Evolutionary conservation across 2,888 invertebrate species (phyloP).

Genomic region (Physocephala rufipes): DNA sequence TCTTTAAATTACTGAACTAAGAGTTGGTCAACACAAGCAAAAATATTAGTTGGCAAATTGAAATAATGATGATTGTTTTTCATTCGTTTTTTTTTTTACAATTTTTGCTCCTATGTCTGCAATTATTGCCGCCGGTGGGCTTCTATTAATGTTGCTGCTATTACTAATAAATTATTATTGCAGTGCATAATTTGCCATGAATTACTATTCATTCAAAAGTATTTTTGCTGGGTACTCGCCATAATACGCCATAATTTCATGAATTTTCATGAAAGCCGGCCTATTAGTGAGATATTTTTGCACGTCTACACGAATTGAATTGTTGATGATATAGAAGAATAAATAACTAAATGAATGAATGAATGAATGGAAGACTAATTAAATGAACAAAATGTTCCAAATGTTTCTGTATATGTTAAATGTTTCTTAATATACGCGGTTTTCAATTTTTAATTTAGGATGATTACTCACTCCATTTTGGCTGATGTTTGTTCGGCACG

Average conservation of each 20-base stretch:
- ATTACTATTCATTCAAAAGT: conserved; percentile 17
- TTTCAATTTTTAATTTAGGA: too few relatives aligned
- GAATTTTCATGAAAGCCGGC: too few relatives aligned
- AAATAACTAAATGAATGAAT: background rate
- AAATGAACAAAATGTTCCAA: background rate
- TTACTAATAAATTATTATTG: background rate
- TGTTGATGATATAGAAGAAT: background rate
- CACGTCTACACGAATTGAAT: background rate
- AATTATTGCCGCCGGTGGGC: background rate
- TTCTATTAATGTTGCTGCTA: background rate
- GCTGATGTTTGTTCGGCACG: too few relatives aligned
- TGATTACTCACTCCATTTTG: too few relatives aligned
- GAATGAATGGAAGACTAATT: background rate
- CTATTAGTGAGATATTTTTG: background rate
- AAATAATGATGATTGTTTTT: background rate
- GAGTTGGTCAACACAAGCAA: too few relatives aligned
- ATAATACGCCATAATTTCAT: too few relatives aligned
- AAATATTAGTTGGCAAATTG: too few relatives aligned
- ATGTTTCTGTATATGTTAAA: too few relatives aligned
- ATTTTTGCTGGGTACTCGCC: background rate
- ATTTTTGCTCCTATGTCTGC: background rate
- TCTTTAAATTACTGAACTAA: too few relatives aligned
- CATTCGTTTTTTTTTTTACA: too few relatives aligned
- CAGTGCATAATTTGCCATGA: conserved; percentile 8
- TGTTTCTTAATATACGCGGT: too few relatives aligned